Percentiles rank a stretch among this genome's conserved stretches.
These are phyloP conservation scores for Eupeodes latifasciatus DNA, from an alignment of 2,888 invertebrate species.

Conservation along the genomic window DNA sequence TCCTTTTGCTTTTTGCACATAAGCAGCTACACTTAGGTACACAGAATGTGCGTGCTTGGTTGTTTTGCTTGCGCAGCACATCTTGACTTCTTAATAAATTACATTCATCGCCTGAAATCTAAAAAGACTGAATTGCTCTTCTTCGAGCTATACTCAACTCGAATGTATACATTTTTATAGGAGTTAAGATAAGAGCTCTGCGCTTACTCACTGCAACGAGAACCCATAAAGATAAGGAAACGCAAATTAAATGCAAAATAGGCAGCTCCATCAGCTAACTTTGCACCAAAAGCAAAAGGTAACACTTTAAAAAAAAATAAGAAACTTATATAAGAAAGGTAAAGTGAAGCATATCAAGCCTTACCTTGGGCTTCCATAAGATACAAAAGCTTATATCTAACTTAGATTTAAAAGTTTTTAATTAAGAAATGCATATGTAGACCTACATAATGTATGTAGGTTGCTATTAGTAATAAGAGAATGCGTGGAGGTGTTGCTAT, in stretches of 20 bases:
- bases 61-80: neutral
- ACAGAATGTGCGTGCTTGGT: constrained; percentile 12
- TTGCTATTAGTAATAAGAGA: neutral
- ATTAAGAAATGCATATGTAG: constrained; percentile 4
- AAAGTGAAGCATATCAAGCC: no score
- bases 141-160: neutral
- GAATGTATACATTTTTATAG: neutral
- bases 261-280: neutral
- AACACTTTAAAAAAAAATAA: neutral
- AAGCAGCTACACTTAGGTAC: neutral
- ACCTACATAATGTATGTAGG: no score
- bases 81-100: constrained; percentile 62
- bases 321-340: constrained; percentile 8
- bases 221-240: constrained; percentile 44
- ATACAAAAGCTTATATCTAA: neutral
- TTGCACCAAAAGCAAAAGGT: neutral
- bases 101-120: constrained; percentile 30
- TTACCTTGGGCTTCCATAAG: neutral
- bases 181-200: neutral
- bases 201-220: constrained; percentile 42
- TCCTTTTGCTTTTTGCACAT: neutral
- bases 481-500: constrained; percentile 1
- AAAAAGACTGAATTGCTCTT: constrained; percentile 15
- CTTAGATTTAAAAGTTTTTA: neutral
- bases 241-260: constrained; percentile 49